Conservation (phyloP, 2,113 vertebrate genomes). For the Hiodon alosoides region DNA sequence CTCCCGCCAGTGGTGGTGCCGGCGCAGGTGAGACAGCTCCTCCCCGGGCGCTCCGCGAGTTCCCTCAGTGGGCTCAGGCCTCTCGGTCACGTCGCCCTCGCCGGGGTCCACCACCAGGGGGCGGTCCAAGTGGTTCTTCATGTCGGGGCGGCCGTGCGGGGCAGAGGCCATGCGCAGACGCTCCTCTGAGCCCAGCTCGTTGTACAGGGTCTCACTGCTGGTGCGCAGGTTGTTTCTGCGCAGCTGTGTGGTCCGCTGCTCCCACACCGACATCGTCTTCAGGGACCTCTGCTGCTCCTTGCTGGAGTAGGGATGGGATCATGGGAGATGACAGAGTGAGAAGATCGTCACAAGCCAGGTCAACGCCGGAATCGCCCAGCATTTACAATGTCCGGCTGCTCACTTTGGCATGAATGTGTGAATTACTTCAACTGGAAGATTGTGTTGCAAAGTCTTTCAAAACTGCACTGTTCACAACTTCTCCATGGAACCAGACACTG, state of each 20-base stretch:
- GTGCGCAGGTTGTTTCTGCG: constrained; percentile 82
- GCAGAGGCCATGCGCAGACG: constrained; percentile 68
- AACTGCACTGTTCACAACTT: too few species aligned
- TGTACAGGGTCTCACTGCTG: constrained; percentile 89
- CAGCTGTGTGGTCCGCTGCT: constrained; percentile 91
- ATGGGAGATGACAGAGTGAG: background rate
- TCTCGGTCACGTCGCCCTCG: constrained; percentile 27
- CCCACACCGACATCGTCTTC: constrained; percentile 89
- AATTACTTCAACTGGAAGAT: too few species aligned
- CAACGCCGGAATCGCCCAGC: too few species aligned
- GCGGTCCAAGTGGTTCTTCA: constrained; percentile 88
- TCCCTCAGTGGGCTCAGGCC: background rate
- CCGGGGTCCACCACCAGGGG: constrained; percentile 70
- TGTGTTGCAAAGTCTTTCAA: too few species aligned
- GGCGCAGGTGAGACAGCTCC: constrained; percentile 42
- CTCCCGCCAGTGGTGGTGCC: constrained; percentile 79
- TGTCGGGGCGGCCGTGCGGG: constrained; percentile 82
- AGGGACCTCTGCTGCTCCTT: constrained; percentile 81
- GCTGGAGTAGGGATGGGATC: constrained; percentile 52
- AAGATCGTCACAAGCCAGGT: constrained; percentile 18
- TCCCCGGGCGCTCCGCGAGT: constrained; percentile 33
- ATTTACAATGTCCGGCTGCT: too few species aligned
- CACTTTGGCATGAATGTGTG: too few species aligned
- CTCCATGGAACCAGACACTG: too few species aligned
- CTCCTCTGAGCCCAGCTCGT: constrained; percentile 85